phyloP scores from a whole-genome alignment of 2,797 vertebrate genomes.

The Monodelphis domestica region DNA sequence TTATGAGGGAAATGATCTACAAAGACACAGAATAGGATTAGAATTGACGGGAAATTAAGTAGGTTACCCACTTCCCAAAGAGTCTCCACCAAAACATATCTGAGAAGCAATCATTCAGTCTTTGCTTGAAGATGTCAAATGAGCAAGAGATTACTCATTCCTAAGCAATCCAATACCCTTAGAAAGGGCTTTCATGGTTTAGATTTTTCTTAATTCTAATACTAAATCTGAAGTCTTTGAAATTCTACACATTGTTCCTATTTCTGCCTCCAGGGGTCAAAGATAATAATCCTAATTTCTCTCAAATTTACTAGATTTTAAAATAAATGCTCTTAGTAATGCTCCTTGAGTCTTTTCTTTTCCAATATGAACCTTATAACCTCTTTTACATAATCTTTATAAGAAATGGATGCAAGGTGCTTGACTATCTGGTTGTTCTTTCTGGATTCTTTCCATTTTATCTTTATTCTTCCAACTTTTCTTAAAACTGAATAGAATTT shows the following conservation, averaged over 20 bases:
- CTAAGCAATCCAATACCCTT: neutral
- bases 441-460: neutral
- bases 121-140: neutral
- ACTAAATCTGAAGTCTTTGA: neutral
- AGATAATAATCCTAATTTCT: neutral
- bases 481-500: neutral
- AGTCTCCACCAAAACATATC: neutral
- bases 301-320: neutral
- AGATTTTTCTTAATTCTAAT: neutral
- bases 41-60: neutral
- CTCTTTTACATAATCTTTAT: neutral
- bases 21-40: neutral
- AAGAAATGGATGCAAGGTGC: neutral
- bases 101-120: neutral
- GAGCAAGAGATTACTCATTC: neutral
- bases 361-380: neutral
- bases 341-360: neutral
- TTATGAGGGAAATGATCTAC: neutral
- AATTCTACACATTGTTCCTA: neutral
- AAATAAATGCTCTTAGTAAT: neutral
- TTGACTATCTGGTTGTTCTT: neutral
- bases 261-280: neutral
- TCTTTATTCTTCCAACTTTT: neutral
- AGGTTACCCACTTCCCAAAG: neutral
- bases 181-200: neutral